Evolutionary conservation across 2,113 vertebrate species (phyloP).

Genomic region (Triplophysa tibetana): DNA sequence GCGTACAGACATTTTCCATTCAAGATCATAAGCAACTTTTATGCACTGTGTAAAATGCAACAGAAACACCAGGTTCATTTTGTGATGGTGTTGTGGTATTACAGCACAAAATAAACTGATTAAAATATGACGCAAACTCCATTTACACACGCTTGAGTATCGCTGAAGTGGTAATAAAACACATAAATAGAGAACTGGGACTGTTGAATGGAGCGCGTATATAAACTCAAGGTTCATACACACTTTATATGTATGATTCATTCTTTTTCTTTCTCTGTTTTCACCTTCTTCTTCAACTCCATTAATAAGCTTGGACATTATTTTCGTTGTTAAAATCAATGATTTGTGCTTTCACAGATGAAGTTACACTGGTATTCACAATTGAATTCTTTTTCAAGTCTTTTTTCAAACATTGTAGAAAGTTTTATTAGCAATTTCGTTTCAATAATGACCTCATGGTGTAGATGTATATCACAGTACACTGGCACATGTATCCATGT

Average conservation of each 20-base stretch:
- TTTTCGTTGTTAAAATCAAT: not conserved
- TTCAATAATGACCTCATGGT: too few species aligned
- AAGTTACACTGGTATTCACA: too few species aligned
- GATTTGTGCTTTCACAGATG: too few species aligned
- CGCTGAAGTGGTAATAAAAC: not conserved
- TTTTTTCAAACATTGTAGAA: too few species aligned
- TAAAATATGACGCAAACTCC: not conserved
- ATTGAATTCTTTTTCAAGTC: too few species aligned
- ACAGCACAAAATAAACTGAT: not conserved
- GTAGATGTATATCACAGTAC: too few species aligned
- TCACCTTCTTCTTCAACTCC: constrained; percentile 11
- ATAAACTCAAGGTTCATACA: not conserved
- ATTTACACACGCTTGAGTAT: not conserved
- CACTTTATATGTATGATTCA: constrained; percentile 9
- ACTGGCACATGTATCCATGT: too few species aligned
- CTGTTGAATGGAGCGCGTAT: not conserved
- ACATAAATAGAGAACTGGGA: not conserved
- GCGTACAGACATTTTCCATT: too few species aligned
- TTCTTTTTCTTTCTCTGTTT: constrained; percentile 9
- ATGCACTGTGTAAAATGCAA: too few species aligned
- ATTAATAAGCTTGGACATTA: constrained; percentile 24
- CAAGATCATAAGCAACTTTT: too few species aligned
- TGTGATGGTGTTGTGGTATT: not conserved
- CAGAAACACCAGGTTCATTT: not conserved
- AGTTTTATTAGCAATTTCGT: too few species aligned